phyloP scores from a whole-genome alignment of 2,888 invertebrate species.

The Morpho deidamia region DNA sequence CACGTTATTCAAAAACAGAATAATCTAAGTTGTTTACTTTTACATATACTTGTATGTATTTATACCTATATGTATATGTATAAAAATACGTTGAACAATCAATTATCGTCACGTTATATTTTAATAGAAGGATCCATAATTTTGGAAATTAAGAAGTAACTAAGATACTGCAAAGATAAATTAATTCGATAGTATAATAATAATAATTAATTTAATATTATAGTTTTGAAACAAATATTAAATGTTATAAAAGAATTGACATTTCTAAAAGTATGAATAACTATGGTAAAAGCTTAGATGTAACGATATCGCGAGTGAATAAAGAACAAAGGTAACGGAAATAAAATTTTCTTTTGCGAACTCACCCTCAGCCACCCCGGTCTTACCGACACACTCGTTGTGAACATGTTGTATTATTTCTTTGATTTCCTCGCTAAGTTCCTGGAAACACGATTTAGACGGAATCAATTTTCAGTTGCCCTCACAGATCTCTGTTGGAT shows the following conservation, averaged over 20 bases:
- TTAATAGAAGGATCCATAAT: no score
- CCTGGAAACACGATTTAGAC: slow-evolving; percentile 50
- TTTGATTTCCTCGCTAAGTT: slow-evolving; percentile 71
- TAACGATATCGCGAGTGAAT: slow-evolving; percentile 54
- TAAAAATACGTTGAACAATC: no score
- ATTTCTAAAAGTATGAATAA: slow-evolving; percentile 14
- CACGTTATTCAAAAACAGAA: no score
- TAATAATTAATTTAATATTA: no score
- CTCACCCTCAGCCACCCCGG: slow-evolving; percentile 71
- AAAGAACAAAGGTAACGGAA: slow-evolving; percentile 60
- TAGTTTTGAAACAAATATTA: neutral
- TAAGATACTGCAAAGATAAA: no score
- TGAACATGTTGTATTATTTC: slow-evolving; percentile 73
- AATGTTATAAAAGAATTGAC: slow-evolving; percentile 1
- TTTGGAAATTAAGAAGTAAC: no score
- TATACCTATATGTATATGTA: no score
- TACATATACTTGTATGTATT: no score
- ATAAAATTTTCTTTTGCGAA: slow-evolving; percentile 54
- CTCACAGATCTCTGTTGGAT: slow-evolving; percentile 11
- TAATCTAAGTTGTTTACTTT: no score
- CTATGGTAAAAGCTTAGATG: slow-evolving; percentile 38
- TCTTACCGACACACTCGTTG: slow-evolving; percentile 67
- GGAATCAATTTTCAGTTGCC: slow-evolving; percentile 25
- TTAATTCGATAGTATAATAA: no score
- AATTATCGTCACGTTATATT: no score